These are phyloP conservation scores for Pangasius sanitwongsei DNA, from an alignment of 2,797 vertebrate species.

Conservation along the genomic window DNA sequence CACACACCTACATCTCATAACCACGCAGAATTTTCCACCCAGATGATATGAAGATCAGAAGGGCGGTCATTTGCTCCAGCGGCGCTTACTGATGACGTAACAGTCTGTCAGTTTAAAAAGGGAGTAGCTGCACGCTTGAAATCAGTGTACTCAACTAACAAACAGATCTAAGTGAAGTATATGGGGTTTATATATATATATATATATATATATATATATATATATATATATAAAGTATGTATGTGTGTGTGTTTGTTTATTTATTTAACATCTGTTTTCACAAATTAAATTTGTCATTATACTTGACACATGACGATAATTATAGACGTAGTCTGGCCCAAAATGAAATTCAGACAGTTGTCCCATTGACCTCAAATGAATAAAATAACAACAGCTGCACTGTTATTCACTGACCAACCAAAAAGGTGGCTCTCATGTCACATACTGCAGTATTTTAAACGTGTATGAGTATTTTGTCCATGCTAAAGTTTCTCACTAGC, in stretches of 20 bases:
- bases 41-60: not conserved
- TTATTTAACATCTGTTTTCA: not conserved
- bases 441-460: not conserved
- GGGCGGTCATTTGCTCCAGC: accelerated
- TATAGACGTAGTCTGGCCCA: not conserved
- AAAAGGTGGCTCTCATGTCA: too few relatives aligned
- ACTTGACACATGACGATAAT: not conserved
- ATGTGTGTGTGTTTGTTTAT: not conserved
- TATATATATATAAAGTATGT: not conserved
- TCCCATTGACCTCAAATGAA: not conserved
- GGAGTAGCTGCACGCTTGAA: not conserved
- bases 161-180: too few relatives aligned
- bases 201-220: too few relatives aligned
- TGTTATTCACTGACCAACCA: not conserved
- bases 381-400: not conserved
- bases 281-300: not conserved
- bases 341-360: not conserved
- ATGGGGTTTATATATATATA: too few relatives aligned
- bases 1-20: not conserved
- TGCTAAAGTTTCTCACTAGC: not conserved
- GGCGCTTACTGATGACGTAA: slow-evolving; percentile 43
- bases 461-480: not conserved
- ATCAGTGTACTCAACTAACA: not conserved
- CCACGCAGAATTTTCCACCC: accelerated
- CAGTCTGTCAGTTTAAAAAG: not conserved